Percentiles rank a stretch among this genome's conserved stretches.
Evolutionary conservation across 2,888 invertebrate genomes (phyloP).

Genomic region (Rutpela maculata): DNA sequence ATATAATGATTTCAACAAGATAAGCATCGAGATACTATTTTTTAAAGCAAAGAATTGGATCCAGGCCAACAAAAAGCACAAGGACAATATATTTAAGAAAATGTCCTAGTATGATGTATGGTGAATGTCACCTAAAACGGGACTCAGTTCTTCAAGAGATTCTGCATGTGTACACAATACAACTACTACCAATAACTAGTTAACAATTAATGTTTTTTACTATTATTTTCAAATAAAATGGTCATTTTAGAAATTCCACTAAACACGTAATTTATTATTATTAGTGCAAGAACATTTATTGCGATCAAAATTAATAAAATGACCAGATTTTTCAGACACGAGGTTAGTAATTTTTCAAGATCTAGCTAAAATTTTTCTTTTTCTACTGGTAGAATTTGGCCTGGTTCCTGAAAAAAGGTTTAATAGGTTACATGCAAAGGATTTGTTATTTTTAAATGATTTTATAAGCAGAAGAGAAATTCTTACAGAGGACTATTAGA

Average conservation of each 20-base stretch:
- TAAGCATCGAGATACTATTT: not conserved
- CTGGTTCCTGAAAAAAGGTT: conserved; percentile 71
- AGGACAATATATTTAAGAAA: not conserved
- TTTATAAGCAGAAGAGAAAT: conserved; percentile 23
- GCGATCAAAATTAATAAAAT: conserved; percentile 20
- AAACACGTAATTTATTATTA: not conserved
- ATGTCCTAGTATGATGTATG: not conserved
- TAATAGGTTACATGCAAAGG: conserved; percentile 61
- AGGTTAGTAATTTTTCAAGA: conserved; percentile 10
- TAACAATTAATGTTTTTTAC: conserved; percentile 5
- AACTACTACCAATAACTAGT: conserved; percentile 40
- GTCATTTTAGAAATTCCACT: conserved; percentile 11
- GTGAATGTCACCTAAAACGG: not conserved
- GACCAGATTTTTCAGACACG: conserved; percentile 3
- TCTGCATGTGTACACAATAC: conserved; percentile 37
- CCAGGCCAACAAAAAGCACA: conserved; percentile 38
- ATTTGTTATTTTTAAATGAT: conserved; percentile 31
- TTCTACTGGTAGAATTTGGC: conserved; percentile 58
- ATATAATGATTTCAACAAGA: not conserved
- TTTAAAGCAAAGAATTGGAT: conserved; percentile 22
- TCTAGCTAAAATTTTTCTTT: conserved; percentile 32
- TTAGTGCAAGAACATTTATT: not conserved
- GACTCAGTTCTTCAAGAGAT: conserved; percentile 8
- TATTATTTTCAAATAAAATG: conserved; percentile 19
- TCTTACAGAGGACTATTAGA: conserved; percentile 4